A percentile compares a stretch with the other conserved stretches of the same genome.
These are phyloP conservation scores for Coendou prehensilis DNA, from an alignment of 2,797 vertebrate species.

Conservation along the genomic window DNA sequence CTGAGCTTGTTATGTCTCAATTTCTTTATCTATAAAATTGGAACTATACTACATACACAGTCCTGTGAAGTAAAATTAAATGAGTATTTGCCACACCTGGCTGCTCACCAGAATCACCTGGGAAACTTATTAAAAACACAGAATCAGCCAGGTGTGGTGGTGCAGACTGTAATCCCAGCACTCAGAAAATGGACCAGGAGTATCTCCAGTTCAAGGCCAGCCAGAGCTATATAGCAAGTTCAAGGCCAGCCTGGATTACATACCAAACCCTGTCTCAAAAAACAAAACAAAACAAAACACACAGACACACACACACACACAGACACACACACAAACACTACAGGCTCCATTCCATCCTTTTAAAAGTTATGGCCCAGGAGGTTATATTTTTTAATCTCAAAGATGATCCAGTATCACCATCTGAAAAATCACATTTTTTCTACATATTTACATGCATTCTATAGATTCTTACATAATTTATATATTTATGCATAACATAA, in stretches of 20 bases:
- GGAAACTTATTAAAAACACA: conserved; percentile 60
- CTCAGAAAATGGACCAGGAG: background rate
- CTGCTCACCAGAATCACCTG: conserved; percentile 29
- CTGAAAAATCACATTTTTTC: background rate
- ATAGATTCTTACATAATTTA: conserved; percentile 25
- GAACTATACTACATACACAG: conserved; percentile 49
- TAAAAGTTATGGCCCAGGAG: background rate
- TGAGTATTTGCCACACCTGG: background rate
- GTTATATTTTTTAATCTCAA: conserved; percentile 54
- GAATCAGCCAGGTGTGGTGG: background rate
- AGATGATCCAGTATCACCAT: conserved; percentile 35
- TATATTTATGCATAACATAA: background rate
- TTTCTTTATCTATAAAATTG: conserved; percentile 54
- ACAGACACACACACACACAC: background rate
- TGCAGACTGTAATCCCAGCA: background rate
- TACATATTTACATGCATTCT: background rate
- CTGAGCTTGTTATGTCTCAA: conserved; percentile 9
- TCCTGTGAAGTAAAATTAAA: conserved; percentile 52
- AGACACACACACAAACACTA: background rate
- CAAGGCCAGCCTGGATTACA: background rate
- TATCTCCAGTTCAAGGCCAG: background rate
- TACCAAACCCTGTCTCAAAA: background rate
- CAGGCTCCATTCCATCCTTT: background rate
- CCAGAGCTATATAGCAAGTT: background rate
- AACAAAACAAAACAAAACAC: background rate